Percentiles rank a stretch among this genome's conserved stretches.
Evolutionary conservation across 2,113 vertebrate species (phyloP).

Genomic region (Prinia subflava): DNA sequence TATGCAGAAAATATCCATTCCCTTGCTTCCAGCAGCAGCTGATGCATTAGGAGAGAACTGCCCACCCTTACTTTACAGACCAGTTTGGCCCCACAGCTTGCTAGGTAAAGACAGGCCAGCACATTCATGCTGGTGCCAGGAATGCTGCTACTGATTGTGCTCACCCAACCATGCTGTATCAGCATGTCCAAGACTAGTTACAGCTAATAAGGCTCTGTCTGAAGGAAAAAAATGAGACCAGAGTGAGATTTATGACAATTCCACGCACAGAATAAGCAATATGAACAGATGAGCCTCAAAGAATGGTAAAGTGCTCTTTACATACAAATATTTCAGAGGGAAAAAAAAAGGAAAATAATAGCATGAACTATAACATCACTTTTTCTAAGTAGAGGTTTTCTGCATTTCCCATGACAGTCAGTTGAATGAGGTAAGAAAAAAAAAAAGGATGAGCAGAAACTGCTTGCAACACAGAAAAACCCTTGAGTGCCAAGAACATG

Average conservation of each 20-base stretch:
- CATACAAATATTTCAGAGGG: neutral
- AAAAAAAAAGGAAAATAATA: neutral
- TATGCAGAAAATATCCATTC: neutral
- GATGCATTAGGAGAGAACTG: neutral
- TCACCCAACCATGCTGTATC: neutral
- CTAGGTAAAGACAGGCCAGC: neutral
- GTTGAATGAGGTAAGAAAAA: neutral
- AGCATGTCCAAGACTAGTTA: neutral
- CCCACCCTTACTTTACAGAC: neutral
- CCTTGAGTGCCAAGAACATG: neutral
- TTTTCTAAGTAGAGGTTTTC: neutral
- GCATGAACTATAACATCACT: neutral
- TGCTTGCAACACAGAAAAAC: neutral
- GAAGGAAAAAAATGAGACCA: neutral
- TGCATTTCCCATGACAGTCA: neutral
- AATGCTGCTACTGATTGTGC: neutral
- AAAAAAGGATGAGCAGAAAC: neutral
- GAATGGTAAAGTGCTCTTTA: neutral
- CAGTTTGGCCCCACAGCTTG: neutral
- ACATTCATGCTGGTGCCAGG: neutral
- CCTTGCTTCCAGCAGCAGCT: neutral
- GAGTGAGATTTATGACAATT: neutral
- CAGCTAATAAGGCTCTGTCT: neutral
- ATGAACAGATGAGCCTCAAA: neutral
- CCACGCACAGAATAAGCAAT: neutral